These are phyloP conservation scores for Peromyscus polionotus DNA, from an alignment of 2,113 vertebrate species.

Conservation along the genomic window DNA sequence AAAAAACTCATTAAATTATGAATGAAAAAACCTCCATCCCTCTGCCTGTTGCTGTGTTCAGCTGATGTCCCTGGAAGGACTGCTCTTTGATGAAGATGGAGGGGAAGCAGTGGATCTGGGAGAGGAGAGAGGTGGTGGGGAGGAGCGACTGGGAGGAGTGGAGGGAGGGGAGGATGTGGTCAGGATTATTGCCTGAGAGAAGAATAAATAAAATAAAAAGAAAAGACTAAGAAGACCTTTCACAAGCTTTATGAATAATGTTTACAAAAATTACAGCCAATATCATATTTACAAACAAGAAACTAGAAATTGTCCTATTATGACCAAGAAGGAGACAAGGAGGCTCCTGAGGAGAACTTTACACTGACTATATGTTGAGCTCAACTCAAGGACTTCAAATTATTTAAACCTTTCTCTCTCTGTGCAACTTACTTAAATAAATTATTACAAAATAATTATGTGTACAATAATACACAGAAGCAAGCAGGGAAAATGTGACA, in stretches of 20 bases:
- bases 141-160: no score
- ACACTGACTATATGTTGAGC: background rate
- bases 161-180: background rate
- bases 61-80: background rate
- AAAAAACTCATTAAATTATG: background rate
- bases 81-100: background rate
- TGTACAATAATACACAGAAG: background rate
- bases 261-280: background rate
- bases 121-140: background rate
- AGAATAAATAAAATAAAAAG: background rate
- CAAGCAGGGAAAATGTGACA: constrained; percentile 3
- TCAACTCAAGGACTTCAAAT: background rate
- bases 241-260: background rate
- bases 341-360: accelerated
- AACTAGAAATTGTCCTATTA: background rate
- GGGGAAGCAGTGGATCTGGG: background rate
- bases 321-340: background rate
- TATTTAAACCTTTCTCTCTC: background rate
- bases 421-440: background rate
- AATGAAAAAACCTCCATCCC: background rate
- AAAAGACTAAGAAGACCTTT: background rate
- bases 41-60: background rate
- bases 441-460: background rate
- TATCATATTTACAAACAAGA: background rate
- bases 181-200: background rate